Conservation (phyloP, 2,113 vertebrate genomes). For the Notarius lentiginosus region DNA sequence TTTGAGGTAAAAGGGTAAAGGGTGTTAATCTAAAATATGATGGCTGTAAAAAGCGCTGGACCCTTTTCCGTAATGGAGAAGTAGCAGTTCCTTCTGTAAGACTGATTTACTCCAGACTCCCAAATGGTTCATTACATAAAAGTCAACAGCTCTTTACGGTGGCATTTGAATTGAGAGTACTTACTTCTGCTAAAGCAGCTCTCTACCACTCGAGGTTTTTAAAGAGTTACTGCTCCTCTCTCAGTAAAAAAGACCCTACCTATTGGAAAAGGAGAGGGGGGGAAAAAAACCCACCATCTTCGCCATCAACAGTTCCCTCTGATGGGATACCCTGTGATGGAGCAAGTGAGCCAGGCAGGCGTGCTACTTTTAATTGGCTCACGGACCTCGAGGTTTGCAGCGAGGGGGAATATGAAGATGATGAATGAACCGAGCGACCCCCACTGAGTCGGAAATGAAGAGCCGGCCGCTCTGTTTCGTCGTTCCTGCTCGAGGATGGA, state of each 20-base stretch:
- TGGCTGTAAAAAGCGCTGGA: constrained; percentile 35
- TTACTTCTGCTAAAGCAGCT: constrained; percentile 42
- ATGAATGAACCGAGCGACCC: constrained; percentile 26
- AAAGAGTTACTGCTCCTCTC: neutral
- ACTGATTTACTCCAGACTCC: constrained; percentile 37
- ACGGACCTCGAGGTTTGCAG: constrained; percentile 19
- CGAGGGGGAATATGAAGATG: neutral
- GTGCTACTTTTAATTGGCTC: constrained; percentile 41
- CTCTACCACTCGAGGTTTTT: constrained; percentile 33
- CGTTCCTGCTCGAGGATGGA: constrained; percentile 10
- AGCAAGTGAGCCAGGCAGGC: constrained; percentile 22
- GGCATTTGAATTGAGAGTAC: constrained; percentile 50
- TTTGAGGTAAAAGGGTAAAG: constrained; percentile 33
- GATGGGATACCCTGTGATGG: neutral
- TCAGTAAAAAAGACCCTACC: neutral
- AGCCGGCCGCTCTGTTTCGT: constrained; percentile 4
- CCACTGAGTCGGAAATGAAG: constrained; percentile 19
- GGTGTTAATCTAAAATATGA: constrained; percentile 52
- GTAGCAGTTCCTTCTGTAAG: constrained; percentile 28
- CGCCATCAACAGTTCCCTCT: neutral
- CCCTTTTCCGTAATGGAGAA: neutral
- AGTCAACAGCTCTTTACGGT: constrained; percentile 52
- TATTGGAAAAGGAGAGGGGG: neutral
- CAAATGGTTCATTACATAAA: constrained; percentile 46
- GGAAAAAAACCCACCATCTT: neutral